Evolutionary conservation across 2,888 invertebrate genomes (phyloP).

Genomic region (Rapana venosa): DNA sequence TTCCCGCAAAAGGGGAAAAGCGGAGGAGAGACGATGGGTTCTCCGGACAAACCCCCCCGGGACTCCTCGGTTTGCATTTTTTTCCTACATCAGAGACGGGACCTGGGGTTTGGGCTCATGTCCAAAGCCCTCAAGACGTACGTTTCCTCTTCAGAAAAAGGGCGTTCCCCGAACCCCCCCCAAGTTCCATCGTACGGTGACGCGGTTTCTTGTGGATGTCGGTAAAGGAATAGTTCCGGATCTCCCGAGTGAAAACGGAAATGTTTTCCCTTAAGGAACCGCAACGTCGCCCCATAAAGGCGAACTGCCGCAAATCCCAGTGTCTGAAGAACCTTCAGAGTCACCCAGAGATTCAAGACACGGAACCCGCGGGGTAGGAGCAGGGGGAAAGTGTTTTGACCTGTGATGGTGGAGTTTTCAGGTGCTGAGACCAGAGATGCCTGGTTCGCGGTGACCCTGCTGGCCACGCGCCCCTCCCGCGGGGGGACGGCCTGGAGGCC

Average conservation of each 20-base stretch:
- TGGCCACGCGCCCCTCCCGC: slow-evolving; percentile 37
- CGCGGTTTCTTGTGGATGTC: background rate
- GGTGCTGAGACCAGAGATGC: background rate
- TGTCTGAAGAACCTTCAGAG: slow-evolving; percentile 4
- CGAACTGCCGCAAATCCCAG: slow-evolving; percentile 14
- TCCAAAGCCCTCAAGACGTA: background rate
- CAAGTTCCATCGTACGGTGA: background rate
- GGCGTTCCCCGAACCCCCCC: background rate
- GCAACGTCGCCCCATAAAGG: background rate
- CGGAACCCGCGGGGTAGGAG: background rate
- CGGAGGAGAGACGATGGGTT: background rate
- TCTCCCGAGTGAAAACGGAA: background rate
- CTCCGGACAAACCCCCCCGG: background rate
- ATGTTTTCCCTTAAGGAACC: background rate
- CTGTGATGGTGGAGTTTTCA: background rate
- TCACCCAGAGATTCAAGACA: no score
- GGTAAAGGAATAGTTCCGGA: background rate
- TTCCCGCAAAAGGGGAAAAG: background rate
- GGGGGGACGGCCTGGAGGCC: slow-evolving; percentile 43
- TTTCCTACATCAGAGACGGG: background rate
- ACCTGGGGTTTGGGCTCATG: background rate
- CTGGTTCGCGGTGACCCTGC: slow-evolving; percentile 38
- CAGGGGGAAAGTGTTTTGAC: background rate
- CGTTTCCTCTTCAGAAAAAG: background rate
- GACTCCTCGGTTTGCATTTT: no score